A percentile compares a stretch with the other conserved stretches of the same genome.
Conservation (phyloP, 2,888 invertebrate species). For the Cantharis lateralis region DNA sequence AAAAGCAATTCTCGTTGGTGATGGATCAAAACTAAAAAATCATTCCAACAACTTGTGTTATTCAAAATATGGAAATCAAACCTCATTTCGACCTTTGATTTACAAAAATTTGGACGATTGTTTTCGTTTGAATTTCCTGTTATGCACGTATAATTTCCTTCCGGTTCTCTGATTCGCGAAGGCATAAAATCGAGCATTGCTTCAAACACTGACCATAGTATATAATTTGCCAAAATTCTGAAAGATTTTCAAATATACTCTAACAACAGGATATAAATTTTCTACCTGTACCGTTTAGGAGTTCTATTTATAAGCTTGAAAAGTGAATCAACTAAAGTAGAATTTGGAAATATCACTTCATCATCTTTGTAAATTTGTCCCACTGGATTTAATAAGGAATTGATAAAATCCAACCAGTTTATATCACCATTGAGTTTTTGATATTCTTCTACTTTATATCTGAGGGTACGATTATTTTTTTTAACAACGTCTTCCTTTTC, state of each 20-base stretch:
- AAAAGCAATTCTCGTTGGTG: constrained; percentile 2
- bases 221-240: constrained; percentile 27
- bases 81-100: not conserved
- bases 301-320: constrained; percentile 8
- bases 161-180: not conserved
- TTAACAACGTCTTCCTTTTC: not conserved
- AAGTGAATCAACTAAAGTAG: not conserved
- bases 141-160: constrained; percentile 8
- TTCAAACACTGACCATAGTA: constrained; percentile 18
- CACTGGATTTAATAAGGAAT: constrained; percentile 7
- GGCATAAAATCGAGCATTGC: constrained; percentile 3
- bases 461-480: not conserved
- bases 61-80: not conserved
- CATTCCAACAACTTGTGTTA: not conserved
- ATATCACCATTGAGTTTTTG: constrained; percentile 7
- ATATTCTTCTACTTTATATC: constrained; percentile 7
- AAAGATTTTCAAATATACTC: not conserved
- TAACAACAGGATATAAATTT: not conserved
- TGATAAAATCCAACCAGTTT: constrained; percentile 14
- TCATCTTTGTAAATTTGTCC: not conserved
- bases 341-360: constrained; percentile 1
- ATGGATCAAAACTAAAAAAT: not conserved
- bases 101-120: not conserved
- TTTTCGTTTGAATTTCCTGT: not conserved
- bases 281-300: constrained; percentile 13